Conservation (phyloP, 2,888 invertebrate species). For the Campoplex nolae region DNA sequence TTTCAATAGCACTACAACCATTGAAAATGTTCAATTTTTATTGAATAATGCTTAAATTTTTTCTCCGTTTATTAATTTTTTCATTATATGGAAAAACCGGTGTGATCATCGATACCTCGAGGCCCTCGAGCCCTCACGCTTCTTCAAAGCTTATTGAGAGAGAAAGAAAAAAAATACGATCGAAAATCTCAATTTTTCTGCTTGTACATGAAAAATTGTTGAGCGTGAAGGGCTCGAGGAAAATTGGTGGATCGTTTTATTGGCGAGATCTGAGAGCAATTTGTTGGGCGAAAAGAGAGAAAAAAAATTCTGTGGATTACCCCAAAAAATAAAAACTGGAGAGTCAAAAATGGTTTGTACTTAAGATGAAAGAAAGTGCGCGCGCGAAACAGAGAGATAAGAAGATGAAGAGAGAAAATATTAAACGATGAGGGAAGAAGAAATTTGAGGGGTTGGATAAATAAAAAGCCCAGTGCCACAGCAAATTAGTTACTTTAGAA, state of each 20-base stretch:
- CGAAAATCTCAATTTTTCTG: not conserved
- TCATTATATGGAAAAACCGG: not conserved
- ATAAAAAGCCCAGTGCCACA: conserved; percentile 75
- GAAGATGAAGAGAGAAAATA: conserved; percentile 34
- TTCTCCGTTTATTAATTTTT: not conserved
- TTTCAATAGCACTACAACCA: not conserved
- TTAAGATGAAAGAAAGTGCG: conserved; percentile 57
- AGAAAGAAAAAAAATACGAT: not conserved
- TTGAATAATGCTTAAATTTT: not conserved
- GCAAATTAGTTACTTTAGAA: conserved; percentile 77
- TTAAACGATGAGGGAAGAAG: conserved; percentile 8
- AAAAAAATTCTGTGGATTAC: not conserved
- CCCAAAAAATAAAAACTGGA: conserved; percentile 23
- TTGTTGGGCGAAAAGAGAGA: conserved; percentile 82
- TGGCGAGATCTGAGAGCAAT: conserved; percentile 66
- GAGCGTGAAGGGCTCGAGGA: not conserved
- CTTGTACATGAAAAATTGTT: not conserved
- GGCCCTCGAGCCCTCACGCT: not conserved
- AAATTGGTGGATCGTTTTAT: conserved; percentile 39
- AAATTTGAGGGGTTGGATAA: not conserved
- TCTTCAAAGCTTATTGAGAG: not conserved
- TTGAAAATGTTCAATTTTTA: not conserved
- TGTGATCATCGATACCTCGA: not conserved
- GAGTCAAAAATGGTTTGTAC: conserved; percentile 69
- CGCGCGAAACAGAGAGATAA: conserved; percentile 5